Evolutionary conservation across 1,140 invertebrate species (phyloP).

Genomic region (Glomeris maerens): DNA sequence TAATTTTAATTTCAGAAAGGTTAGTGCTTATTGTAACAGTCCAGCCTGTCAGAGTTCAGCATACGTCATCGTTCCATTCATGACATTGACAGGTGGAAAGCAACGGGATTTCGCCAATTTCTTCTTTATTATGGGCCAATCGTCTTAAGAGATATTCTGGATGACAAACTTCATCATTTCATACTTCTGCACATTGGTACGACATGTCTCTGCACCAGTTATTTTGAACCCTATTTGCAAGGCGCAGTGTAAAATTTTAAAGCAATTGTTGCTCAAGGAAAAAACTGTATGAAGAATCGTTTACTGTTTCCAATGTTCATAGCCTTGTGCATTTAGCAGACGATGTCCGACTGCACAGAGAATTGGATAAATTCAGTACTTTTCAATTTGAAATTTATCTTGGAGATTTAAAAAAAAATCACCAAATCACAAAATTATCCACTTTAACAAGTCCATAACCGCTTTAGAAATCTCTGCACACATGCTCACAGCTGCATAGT

Average conservation of each 20-base stretch:
- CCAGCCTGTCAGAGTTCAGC: slow-evolving; percentile 27
- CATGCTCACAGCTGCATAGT: no score
- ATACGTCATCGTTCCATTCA: slow-evolving; percentile 27
- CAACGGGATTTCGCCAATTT: slow-evolving; percentile 35
- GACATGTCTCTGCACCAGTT: slow-evolving; percentile 21
- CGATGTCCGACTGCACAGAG: slow-evolving; percentile 29
- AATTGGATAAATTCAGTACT: no score
- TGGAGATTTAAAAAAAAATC: no score
- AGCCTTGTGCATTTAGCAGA: slow-evolving; percentile 28
- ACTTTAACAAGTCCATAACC: no score
- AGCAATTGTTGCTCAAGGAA: slow-evolving; percentile 23
- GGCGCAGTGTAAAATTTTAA: slow-evolving; percentile 22
- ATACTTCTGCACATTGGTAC: slow-evolving; percentile 27
- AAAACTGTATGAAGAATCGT: slow-evolving; percentile 23
- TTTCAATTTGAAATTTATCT: no score
- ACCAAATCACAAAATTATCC: no score
- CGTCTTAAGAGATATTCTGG: slow-evolving; percentile 19
- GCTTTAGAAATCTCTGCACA: no score
- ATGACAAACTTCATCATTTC: slow-evolving; percentile 28
- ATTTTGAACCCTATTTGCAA: slow-evolving; percentile 12
- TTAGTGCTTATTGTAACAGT: slow-evolving; percentile 7
- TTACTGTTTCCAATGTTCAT: slow-evolving; percentile 30
- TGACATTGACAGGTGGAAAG: slow-evolving; percentile 32
- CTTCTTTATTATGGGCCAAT: slow-evolving; percentile 32
- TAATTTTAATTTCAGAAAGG: slow-evolving; percentile 16